phyloP scores from a whole-genome alignment of 2,113 vertebrate species.

The Tyrannus savana region DNA sequence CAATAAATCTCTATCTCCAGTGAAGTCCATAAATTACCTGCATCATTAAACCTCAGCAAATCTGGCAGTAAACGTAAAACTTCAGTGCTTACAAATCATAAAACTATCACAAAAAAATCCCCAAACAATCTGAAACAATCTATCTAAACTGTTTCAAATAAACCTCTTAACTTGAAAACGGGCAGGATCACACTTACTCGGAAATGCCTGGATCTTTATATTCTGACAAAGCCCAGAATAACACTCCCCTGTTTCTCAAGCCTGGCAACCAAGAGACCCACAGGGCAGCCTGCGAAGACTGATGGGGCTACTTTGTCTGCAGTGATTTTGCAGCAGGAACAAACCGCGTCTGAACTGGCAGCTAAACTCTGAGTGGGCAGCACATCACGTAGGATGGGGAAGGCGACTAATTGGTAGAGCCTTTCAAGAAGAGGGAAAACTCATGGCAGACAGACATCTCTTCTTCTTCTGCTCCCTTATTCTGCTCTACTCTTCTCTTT shows the following conservation, averaged over 20 bases:
- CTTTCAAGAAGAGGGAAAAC: neutral
- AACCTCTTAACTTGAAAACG: neutral
- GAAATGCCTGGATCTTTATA: neutral
- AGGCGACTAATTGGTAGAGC: neutral
- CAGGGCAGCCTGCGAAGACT: neutral
- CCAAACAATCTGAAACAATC: neutral
- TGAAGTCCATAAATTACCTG: neutral
- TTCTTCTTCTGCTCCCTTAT: neutral
- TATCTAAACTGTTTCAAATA: neutral
- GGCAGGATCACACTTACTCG: neutral
- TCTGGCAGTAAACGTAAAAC: neutral
- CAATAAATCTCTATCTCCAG: neutral
- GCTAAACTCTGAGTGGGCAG: neutral
- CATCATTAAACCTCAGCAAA: neutral
- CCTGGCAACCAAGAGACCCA: neutral
- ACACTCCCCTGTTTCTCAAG: neutral
- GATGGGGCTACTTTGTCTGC: neutral
- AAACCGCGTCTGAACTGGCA: neutral
- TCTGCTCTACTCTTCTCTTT: neutral
- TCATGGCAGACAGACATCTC: neutral
- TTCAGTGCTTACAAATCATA: neutral
- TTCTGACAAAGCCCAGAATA: neutral
- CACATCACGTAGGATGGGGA: neutral
- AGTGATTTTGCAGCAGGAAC: neutral
- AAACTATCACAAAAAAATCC: neutral